Percentiles rank a stretch among this genome's conserved stretches.
Conservation (phyloP, 1,140 invertebrate genomes). For the Argopecten irradians region DNA sequence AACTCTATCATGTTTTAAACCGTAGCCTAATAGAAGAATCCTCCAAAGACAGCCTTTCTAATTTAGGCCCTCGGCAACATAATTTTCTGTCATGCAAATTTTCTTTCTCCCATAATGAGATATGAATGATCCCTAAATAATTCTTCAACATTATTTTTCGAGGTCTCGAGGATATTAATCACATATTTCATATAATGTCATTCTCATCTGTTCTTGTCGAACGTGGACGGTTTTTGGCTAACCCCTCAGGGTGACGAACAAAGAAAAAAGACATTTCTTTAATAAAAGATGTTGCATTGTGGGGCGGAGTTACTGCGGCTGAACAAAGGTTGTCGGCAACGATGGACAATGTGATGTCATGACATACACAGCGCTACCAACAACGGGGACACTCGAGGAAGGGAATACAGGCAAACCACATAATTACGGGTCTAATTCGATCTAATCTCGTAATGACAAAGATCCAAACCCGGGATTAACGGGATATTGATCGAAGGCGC, state of each 20-base stretch:
- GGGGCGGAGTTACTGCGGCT: neutral
- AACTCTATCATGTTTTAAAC: neutral
- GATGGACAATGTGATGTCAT: neutral
- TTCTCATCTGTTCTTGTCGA: neutral
- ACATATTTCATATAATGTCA: neutral
- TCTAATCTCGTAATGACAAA: neutral
- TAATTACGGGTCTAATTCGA: neutral
- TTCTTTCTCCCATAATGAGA: neutral
- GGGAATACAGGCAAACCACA: neutral
- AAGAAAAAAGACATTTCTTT: constrained; percentile 23
- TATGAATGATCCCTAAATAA: constrained; percentile 10
- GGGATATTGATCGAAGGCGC: neutral
- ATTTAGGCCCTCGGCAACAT: neutral
- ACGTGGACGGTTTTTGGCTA: constrained; percentile 20
- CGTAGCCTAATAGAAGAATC: neutral
- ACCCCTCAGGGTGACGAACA: constrained; percentile 13
- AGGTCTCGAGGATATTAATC: constrained; percentile 16
- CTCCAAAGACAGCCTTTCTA: neutral
- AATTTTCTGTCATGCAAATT: constrained; percentile 18
- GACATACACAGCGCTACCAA: neutral
- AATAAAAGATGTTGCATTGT: constrained; percentile 16
- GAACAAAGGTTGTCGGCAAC: constrained; percentile 15
- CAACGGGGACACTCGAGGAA: neutral
- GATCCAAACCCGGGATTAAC: neutral
- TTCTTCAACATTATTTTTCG: constrained; percentile 19